Percentiles rank a stretch among this genome's conserved stretches.
Evolutionary conservation across 2,888 invertebrate genomes (phyloP).

Genomic region (Proisotoma minuta): DNA sequence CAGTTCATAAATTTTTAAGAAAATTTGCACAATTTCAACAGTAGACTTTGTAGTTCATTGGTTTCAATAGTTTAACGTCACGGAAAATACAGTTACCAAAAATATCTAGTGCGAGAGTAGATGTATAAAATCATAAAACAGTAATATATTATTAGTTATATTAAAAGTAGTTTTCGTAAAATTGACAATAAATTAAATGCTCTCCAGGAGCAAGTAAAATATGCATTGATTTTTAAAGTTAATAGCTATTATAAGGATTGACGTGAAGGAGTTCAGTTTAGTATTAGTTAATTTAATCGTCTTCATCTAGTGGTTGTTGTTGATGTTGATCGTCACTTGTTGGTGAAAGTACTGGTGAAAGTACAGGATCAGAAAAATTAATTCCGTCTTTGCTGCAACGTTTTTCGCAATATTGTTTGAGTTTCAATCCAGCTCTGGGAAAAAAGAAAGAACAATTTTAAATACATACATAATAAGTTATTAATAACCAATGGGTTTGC

Average conservation of each 20-base stretch:
- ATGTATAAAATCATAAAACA: too few relatives aligned
- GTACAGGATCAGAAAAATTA: constrained; percentile 29
- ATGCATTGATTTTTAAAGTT: too few relatives aligned
- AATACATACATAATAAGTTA: not conserved
- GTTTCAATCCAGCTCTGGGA: constrained; percentile 66
- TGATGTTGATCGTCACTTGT: too few relatives aligned
- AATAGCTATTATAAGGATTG: too few relatives aligned
- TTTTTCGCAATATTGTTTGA: constrained; percentile 67
- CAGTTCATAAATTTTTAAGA: not conserved
- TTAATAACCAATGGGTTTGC: not conserved
- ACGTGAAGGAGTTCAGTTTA: too few relatives aligned
- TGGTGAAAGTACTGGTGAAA: too few relatives aligned
- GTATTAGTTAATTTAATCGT: too few relatives aligned
- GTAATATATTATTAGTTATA: not conserved
- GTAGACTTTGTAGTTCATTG: not conserved
- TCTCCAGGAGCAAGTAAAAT: too few relatives aligned
- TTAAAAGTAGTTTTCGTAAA: not conserved
- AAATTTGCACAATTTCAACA: not conserved
- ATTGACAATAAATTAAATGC: too few relatives aligned
- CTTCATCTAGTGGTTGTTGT: too few relatives aligned
- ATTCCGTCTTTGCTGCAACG: constrained; percentile 60
- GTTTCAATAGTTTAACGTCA: not conserved
- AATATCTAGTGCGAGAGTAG: too few relatives aligned
- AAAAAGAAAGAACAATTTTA: constrained; percentile 5
- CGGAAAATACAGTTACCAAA: not conserved